Percentiles rank a stretch among this genome's conserved stretches.
These are phyloP conservation scores for Pelodytes ibericus DNA, from an alignment of 2,797 vertebrate genomes.

Conservation along the genomic window DNA sequence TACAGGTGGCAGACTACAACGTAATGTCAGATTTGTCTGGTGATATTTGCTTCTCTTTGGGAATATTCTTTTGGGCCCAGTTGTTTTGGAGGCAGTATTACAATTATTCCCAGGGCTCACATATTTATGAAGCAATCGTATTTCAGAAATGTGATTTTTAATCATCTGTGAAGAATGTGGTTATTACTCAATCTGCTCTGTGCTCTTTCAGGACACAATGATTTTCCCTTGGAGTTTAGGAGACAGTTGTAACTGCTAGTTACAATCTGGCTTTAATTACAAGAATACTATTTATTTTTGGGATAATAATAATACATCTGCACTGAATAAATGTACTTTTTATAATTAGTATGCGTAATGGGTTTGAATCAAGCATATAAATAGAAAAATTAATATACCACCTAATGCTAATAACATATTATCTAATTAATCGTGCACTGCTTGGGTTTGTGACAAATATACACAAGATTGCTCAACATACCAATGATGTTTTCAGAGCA, in stretches of 20 bases:
- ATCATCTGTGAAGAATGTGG: constrained; percentile 54
- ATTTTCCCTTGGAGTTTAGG: constrained; percentile 32
- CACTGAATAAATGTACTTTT: constrained; percentile 34
- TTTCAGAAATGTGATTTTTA: constrained; percentile 54
- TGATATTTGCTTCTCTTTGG: constrained; percentile 5
- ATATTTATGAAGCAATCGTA: constrained; percentile 52
- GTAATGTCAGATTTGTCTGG: constrained; percentile 11
- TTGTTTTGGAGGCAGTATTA: constrained; percentile 36
- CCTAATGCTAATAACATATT: no score
- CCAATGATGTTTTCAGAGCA: no score
- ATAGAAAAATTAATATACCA: no score
- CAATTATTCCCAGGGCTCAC: constrained; percentile 46
- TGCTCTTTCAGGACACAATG: constrained; percentile 39
- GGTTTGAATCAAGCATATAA: constrained; percentile 15
- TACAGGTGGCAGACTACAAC: no score
- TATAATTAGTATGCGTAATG: constrained; percentile 1
- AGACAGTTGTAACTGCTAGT: constrained; percentile 38
- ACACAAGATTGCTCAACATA: no score
- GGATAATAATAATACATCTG: constrained; percentile 35
- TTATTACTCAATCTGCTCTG: constrained; percentile 46
- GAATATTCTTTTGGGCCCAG: constrained; percentile 33
- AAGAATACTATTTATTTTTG: constrained; percentile 41
- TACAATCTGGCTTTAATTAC: constrained; percentile 35
- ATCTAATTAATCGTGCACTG: no score
- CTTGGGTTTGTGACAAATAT: no score